Base-by-base conservation (phyloP, 2,888 invertebrate genomes). In the Epinotia demarniana region DNA sequence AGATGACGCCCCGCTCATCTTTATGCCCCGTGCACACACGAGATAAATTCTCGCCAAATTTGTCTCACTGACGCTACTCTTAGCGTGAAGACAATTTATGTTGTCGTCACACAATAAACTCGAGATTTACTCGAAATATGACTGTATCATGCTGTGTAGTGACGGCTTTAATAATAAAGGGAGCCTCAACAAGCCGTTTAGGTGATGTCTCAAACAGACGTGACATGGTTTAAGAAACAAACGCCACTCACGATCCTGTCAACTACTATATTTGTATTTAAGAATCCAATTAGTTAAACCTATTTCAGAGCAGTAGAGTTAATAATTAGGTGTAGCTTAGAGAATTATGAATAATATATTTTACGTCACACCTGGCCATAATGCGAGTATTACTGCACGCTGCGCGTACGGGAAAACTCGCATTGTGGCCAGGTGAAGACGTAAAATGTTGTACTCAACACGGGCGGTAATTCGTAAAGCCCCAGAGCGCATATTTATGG, bases 1-100 rank as follows among this genome's bases (percentile, higher is more conserved):
- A 76, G 72, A 78, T 80, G 78, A 77, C 78, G 78, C 81, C 77
- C 55, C 64, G 58, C 62, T 70, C 77, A 70, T 78, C 75, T 75
- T 64, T 61, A 73, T 75, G 72, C 77, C 19, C 72, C 72, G 68
- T 78, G 79, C 78, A 73, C 72, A 70, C 76, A 55, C 18, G 49
- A 77, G 76, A 78, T 77, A 78, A 76, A 77, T 77, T 67, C 71
- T 71, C 75, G 66, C 77, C 58, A 63, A 78, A 77, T 73, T 73
- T 67, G 66, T 75, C 75, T 72, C 71, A 70, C 61, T 66, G 66
- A 33, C 72, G 69, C 55, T 69, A 73, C 63, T 66, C 66, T 75
- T 66, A 61, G 75, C 75, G 60, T 53, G 60, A 70, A 75, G 70
- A 67, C 75, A 75, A 72, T 75, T 72, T 75, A 71, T 66, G 75